Evolutionary conservation across 2,113 vertebrate genomes (phyloP).

Genomic region (Hymenochirus boettgeri): DNA sequence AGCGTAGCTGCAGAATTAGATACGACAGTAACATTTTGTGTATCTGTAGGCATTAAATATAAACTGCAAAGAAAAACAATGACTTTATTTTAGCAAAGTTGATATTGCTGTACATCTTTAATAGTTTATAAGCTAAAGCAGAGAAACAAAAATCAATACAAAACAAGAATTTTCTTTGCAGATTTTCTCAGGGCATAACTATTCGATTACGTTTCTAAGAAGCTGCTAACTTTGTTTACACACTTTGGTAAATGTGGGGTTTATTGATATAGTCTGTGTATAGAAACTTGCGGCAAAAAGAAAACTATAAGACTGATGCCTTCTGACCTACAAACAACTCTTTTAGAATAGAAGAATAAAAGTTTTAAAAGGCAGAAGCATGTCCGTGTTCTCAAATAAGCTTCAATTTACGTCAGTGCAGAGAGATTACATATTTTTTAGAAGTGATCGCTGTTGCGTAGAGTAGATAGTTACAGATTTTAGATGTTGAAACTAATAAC

Average conservation of each 20-base stretch:
- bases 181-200: constrained; percentile 27
- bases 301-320: neutral
- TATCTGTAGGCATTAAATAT: too few species aligned
- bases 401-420: too few species aligned
- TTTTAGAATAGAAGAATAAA: too few species aligned
- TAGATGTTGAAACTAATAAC: too few species aligned
- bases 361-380: too few species aligned
- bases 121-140: constrained; percentile 20
- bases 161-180: constrained; percentile 17
- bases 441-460: too few species aligned
- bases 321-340: neutral
- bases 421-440: too few species aligned
- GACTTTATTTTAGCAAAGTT: constrained; percentile 27
- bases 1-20: too few species aligned
- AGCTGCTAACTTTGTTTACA: neutral
- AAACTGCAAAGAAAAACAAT: neutral
- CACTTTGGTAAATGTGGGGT: constrained; percentile 8
- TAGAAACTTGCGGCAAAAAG: neutral
- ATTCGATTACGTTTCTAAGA: constrained; percentile 30
- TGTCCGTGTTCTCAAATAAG: too few species aligned
- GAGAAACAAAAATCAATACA: constrained; percentile 35
- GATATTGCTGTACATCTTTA: constrained; percentile 26
- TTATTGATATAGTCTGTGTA: constrained; percentile 5
- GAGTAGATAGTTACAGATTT: too few species aligned
- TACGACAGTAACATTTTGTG: too few species aligned